Base-by-base conservation (phyloP, 1,140 invertebrate genomes). In the Diorhabda carinulata region DNA sequence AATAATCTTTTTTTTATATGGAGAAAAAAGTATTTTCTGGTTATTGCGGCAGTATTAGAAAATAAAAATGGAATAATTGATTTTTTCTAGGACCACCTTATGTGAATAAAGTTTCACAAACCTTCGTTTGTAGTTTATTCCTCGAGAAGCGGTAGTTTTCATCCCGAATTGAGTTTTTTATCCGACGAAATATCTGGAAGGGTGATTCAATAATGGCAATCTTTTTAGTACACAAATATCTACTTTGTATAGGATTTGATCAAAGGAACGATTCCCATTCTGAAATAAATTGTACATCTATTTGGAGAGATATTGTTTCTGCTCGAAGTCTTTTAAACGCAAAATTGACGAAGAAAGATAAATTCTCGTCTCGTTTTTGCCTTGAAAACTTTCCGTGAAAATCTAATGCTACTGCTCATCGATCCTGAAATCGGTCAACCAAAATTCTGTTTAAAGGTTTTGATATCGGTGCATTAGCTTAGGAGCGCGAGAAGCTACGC, bases 191-290 rank as follows among this genome's bases (percentile, higher is more conserved):
- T 45, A 63, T 63, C 61, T 63, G 44, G 61, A 63, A 45, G 61
- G 61, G 43, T 63, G 61, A 63, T 63, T 63, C 61, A 63, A 47
- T 63, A 44, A 63, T 63, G 61, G 44, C 61, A 63, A 63, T 63
- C 61, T 63, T 47, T 63, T 63, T 63, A 63, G 42, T 44, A 63
- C 61, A 63, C 61, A 63, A 63, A 63, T 63, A 63, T 63, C 61
- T 25, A 63, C 61, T 63, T 63, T 63, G 61, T 63, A 45, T 63
- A 63, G 25, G 61, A 43, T 63, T 63, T 63, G 61, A 63, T 63
- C 61, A 52, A 63, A 63, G 61, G 44, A 63, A 63, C 61, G 8
- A 45, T 45, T 47, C 9, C 25, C 25, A 44, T 44, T 43, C 44
- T 8, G 43, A 43, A 60, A 63, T 63, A 63, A 63, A 63, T 63